Base-by-base conservation (phyloP, 2,888 invertebrate genomes). In the Trisateles emortualis region DNA sequence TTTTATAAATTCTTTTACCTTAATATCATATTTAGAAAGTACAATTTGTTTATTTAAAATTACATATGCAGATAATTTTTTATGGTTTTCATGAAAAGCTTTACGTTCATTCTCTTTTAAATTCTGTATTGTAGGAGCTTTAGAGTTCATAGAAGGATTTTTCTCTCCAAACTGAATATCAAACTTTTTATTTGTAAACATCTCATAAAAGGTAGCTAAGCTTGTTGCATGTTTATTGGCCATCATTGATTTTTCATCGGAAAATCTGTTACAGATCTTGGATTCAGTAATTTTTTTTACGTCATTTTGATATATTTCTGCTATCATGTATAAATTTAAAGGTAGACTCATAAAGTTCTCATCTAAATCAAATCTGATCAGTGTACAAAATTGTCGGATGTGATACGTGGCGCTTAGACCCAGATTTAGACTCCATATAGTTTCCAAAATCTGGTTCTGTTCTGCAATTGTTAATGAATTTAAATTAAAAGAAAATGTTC, bases 401-500 rank as follows among this genome's bases (percentile, higher is more conserved):
- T n/a, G n/a, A 13, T 5, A 24, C 11, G 4, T 39, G 5, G 11
- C 2, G 11, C 16, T 16, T 35, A 29, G 14, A 9, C n/a, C 3
- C 5, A 38, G 5, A n/a, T n/a, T 19, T 19, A 39, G 1, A n/a
- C 35, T 10, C 67, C 61, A 68, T 24, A 59, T 16, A 44, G 58
- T 58, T 17, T 45, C 32, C 38, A 72, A 42, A 30, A 56, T 55
- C 3, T 17, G 10, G 2, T 47, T 11, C 41, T 72, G 72, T 22
- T 68, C 53, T 3, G 17, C 8, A 11, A 11, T 16, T 4, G 54
- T 26, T 10, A 72, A 41, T 2, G 58, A 52, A 42, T 57, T 47
- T 40, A 72, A 52, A 9, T 26, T 55, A 39, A 43, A 70, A n/a
- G 68, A 64, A 43, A 70, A 59, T 13, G 58, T 64, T 43, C 52